These are phyloP conservation scores for Nymphalis io DNA, from an alignment of 1,140 invertebrate species.

Conservation along the genomic window DNA sequence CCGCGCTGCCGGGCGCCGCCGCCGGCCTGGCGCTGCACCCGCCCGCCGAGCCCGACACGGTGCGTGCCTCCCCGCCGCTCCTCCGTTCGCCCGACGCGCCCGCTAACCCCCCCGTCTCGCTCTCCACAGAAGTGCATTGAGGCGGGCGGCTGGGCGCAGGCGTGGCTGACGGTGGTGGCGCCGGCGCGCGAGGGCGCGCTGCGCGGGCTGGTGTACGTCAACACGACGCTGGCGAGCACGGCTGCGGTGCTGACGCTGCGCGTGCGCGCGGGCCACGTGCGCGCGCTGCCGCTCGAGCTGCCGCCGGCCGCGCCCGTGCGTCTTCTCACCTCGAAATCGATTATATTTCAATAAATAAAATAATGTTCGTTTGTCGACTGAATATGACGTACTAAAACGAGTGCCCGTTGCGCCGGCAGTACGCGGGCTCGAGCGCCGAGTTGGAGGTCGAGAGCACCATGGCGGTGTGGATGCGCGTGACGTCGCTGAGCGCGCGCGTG, in stretches of 20 bases:
- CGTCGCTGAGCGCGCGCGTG: constrained; percentile 35
- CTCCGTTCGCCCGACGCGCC: constrained; percentile 32
- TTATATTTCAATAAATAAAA: background rate
- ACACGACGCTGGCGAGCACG: constrained; percentile 36
- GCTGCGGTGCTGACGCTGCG: constrained; percentile 40
- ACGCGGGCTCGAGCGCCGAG: constrained; percentile 43
- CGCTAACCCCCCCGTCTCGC: constrained; percentile 35
- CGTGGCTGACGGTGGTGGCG: constrained; percentile 59
- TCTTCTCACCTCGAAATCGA: no score
- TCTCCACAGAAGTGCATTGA: constrained; percentile 46
- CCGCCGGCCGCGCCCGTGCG: constrained; percentile 46
- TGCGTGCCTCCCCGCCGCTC: background rate
- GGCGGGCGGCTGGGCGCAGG: constrained; percentile 41
- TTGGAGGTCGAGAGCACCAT: constrained; percentile 55
- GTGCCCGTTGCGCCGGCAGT: constrained; percentile 35
- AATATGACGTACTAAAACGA: background rate
- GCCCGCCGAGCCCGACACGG: constrained; percentile 26
- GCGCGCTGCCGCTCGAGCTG: constrained; percentile 36
- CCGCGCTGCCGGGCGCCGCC: constrained; percentile 49
- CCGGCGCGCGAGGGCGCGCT: constrained; percentile 56
- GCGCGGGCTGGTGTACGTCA: constrained; percentile 43
- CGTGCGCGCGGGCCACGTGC: constrained; percentile 46
- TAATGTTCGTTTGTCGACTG: background rate
- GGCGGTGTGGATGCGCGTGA: constrained; percentile 52
- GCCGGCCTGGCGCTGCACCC: constrained; percentile 36